Evolutionary conservation across 2,113 vertebrate species (phyloP), one percentile per base, ranked within the genome.

Genomic region (Rhabdornis inornatus): DNA sequence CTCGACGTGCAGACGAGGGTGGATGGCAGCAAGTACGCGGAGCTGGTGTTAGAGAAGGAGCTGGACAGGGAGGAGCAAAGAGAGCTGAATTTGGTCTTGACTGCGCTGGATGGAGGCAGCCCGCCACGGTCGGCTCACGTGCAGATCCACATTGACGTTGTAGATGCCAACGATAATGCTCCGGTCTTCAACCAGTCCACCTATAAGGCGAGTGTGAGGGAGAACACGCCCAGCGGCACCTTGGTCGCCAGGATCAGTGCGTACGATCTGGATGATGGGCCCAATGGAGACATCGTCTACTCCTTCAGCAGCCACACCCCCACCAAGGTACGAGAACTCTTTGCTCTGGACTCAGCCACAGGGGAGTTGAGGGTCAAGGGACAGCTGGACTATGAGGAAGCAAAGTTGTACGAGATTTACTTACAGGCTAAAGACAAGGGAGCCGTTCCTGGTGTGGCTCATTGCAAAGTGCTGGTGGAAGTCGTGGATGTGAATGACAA

Each of bases 361-460:
- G 98, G 98, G 11, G 82, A 98, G 47, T 57, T 98, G 97, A 98
- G 96, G 50, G 95, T 98, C 69, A 98, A 97, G 8, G 98, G 98
- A 14, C 94, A 78, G 15, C 90, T 98, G 88, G 98, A 98, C 86
- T 98, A 98, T 6, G 98, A 98, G 88, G 98, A 98, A 91, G 93
- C 61, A 0, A 97, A 96, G 79, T 90, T 97, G 39, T 97, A 98
- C 0, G 98, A 98, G 91, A 97, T 98, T 81, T 98, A 98, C 82
- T 95, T 98, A 88, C 98, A 98, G 86, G 98, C 98, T 64, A 98
- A 97, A 88, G 98, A 98, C 74, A 98, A 97, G 71, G 98, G 98
- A 7, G 79, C 45, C 0, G 98, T 91, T 75, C 97, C 98, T 9
- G 96, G 98, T 3, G 96, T 97, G n/a, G 97, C 97, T 50, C 97